Evolutionary conservation across 2,113 vertebrate species (phyloP), one percentile per base, ranked within the genome.

Genomic region (Microcebus jonahi): DNA sequence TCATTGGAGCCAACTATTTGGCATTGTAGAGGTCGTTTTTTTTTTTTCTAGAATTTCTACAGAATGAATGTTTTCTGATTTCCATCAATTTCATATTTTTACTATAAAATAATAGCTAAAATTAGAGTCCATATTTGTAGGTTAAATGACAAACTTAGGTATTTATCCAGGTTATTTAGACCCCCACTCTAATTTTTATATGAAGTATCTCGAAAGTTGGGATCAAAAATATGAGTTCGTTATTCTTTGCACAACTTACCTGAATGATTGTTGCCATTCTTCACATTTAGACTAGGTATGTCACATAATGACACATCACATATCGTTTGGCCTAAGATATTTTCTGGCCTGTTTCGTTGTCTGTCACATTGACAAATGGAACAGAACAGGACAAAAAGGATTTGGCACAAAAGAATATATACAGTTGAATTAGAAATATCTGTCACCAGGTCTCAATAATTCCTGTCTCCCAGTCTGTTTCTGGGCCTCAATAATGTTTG

Each of bases 401-500:
- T 96, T 81, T 93, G 89, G 73, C 39, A 94, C 20, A 53, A 97
- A 89, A 94, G 71, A 91, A 80, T 91, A 93, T 31, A 92, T 63
- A 92, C 13, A 92, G 65, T 85, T 88, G 63, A 95, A 93, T 95
- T 95, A 97, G 79, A 96, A 97, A 77, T 91, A 97, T 88, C 80
- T 96, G 53, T 97, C 86, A 94, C 75, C 36, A 81, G 25, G 67
- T 95, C 94, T 96, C 57, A 90, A 67, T 96, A 97, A 95, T 81
- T 59, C 57, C 50, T 92, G 79, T 93, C 61, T 97, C 48, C 21
- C 15, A 36, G 63, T 92, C 86, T 77, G 21, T 95, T 93, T 95
- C 84, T 96, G 48, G 39, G 65, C 88, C 67, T 92, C 80, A 96
- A 8, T 95, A 94, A 94, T 77, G 27, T 90, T 93, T 73, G 83